Evolutionary conservation across 53 echinoderm and acorn worm genomes (phyloP), one percentile per base, ranked within the genome.

Genomic region (Paracentrotus lividus): DNA sequence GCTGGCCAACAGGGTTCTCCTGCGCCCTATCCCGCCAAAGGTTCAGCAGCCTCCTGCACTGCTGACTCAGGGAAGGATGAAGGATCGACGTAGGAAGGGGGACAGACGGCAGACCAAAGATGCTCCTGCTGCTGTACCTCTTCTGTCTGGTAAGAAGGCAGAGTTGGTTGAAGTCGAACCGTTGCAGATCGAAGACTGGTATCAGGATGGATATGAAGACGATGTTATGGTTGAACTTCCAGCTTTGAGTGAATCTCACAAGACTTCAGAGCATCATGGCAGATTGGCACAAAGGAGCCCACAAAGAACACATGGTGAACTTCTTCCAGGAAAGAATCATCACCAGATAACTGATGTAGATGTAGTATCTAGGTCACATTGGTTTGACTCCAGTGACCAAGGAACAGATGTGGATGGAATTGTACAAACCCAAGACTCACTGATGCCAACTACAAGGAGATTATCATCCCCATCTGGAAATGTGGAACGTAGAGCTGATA

Each of bases 1-100:
- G 60, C 60, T 67, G 23, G 98, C 98, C 84, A 96, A 94, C 65
- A 94, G 94, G 57, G 47, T 98, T 24, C 97, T 98, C 18, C 94
- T 98, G 24, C 93, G 94, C 64, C 65, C 85, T 36, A 84, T 90
- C 3, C 44, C 56, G 8, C 42, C 53, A 21, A 51, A 65, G 16
- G 91, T 44, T 1, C 42, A 61, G 0, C 66, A 53, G 76, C 33
- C 49, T 52, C 91, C 72, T 61, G 90, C 90, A 20, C 55, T 91
- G 72, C 32, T 21, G 53, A 56, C 59, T 0, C 34, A 57, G 40
- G 57, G 88, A 36, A 88, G 88, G 57, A 55, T 1, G 20, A 88
- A 57, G 88, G 57, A 36, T 52, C 84, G 26, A 31, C 52, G 31
- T 49, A 64, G 84, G 8, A 76, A 60, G 51, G 47, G 60, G 3